Evolutionary conservation across 2,888 invertebrate genomes (phyloP).

Genomic region (Phymatocera aterrima): DNA sequence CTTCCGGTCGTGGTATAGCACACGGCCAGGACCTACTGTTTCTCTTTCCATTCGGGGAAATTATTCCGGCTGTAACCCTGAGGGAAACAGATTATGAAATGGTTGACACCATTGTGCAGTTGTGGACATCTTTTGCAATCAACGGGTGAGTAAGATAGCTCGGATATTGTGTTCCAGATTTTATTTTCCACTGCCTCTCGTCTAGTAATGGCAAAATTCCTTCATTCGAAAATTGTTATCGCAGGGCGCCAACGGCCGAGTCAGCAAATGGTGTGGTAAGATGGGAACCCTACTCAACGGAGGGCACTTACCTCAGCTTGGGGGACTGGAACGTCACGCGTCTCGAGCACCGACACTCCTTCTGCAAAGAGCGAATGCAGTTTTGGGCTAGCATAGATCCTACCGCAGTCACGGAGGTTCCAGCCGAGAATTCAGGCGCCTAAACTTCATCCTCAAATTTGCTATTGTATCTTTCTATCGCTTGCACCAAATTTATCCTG

Average conservation of each 20-base stretch:
- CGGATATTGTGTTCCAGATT: too few relatives aligned
- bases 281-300: constrained; percentile 53
- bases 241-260: neutral
- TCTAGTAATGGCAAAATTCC: neutral
- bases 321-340: constrained; percentile 48
- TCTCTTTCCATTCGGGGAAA: too few relatives aligned
- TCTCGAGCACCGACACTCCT: constrained; percentile 23
- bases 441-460: neutral
- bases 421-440: neutral
- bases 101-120: too few relatives aligned
- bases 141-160: neutral
- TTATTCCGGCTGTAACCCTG: too few relatives aligned
- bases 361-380: constrained; percentile 52
- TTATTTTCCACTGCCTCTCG: too few relatives aligned
- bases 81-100: too few relatives aligned
- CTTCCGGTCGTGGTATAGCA: too few relatives aligned
- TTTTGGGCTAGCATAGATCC: constrained; percentile 50
- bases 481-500: neutral
- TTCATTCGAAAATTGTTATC: neutral
- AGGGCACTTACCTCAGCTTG: constrained; percentile 51
- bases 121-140: neutral
- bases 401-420: neutral
- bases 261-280: constrained; percentile 2
- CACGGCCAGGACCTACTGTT: too few relatives aligned
- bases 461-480: neutral